Conservation (phyloP, 2,797 vertebrate species). For the Saguinus oedipus region DNA sequence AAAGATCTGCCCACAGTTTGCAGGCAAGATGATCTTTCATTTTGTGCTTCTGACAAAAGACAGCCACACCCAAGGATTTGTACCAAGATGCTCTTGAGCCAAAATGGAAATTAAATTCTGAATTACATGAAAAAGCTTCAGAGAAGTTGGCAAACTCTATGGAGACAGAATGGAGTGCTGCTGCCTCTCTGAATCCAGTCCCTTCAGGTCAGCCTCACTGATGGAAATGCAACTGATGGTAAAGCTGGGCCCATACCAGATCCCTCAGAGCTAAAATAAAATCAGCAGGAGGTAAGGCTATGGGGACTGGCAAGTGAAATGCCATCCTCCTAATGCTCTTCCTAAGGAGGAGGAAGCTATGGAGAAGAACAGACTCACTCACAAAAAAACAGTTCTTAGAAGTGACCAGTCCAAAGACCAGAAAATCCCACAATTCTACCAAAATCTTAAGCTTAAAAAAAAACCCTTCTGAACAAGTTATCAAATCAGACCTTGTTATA, state of each 20-base stretch:
- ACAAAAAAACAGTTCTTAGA: neutral
- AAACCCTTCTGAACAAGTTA: neutral
- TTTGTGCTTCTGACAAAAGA: neutral
- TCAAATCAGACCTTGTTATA: neutral
- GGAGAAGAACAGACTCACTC: neutral
- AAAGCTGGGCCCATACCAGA: neutral
- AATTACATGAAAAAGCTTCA: neutral
- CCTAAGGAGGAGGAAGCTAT: neutral
- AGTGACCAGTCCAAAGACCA: neutral
- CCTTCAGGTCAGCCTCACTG: neutral
- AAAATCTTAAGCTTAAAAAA: neutral
- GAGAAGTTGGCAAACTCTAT: neutral
- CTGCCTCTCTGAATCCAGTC: fast-evolving
- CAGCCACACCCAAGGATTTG: neutral
- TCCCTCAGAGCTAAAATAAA: neutral
- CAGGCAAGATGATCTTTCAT: neutral
- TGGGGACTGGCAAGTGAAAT: neutral
- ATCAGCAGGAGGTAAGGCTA: neutral
- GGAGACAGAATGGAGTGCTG: neutral
- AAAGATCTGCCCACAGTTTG: neutral
- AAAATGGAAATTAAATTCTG: slow-evolving; percentile 24
- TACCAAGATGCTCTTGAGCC: neutral
- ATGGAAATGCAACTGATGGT: fast-evolving
- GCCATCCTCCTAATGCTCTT: too few species aligned
- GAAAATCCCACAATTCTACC: neutral